Evolutionary conservation across 2,113 vertebrate species (phyloP), one percentile per base, ranked within the genome.

Genomic region (Pygoscelis adeliae): DNA sequence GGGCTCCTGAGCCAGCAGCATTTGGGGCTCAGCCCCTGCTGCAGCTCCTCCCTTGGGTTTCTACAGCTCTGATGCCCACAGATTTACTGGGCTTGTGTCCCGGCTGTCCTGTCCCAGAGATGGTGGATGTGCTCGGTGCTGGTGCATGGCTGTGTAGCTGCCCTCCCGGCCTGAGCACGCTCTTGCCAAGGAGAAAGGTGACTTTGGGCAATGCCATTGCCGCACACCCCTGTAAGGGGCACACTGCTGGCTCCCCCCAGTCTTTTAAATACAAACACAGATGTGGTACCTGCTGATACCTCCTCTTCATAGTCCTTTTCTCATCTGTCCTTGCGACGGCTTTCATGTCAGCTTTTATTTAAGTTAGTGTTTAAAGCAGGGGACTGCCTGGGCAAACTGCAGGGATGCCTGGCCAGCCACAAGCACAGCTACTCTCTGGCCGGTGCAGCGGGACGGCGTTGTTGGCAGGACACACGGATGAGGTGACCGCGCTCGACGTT

Each of bases 1-100:
- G 29, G 40, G 44, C 58, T 72, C 29, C n/a, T 0, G 2, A 62
- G 52, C 34, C 5, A 2, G n/a, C 17, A 16, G 46, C 1, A 0
- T 32, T 20, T 36, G n/a, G 47, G 77, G 29, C 76, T 80, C 30
- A 69, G 56, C 13, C 8, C 9, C 38, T n/a, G 38, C 71, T 72
- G 50, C 36, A 58, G 49, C 56, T 65, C 36, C 30, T 73, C 26
- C 19, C n/a, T 42, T 59, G 38, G 25, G 9, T 61, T 93, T 27
- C 38, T 53, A 10, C 52, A 61, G 10, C 26, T n/a, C 72, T 49
- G 61, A 36, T 61, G 40, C 29, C n/a, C 59, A 34, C n/a, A 29
- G 52, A n/a, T 58, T 65, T 40, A 53, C 21, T 0, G 3, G 34
- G 9, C 50, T 53, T 0, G 0, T 53, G 26, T 61, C n/a, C 70